These are phyloP conservation scores for Margarornis squamiger DNA, from an alignment of 2,797 vertebrate genomes.

Conservation along the genomic window DNA sequence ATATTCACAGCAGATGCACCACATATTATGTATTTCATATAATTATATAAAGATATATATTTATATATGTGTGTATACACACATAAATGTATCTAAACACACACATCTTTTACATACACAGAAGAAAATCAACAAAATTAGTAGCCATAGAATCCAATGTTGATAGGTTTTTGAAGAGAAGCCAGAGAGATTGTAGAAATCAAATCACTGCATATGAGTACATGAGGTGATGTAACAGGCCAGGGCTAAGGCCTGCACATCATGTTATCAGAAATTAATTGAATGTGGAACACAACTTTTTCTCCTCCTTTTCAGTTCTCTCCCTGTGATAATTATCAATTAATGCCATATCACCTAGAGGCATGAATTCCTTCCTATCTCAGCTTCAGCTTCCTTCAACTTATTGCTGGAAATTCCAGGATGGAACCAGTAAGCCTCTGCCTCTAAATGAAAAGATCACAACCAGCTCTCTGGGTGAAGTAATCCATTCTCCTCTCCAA, in stretches of 20 bases:
- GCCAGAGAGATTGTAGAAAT: not conserved
- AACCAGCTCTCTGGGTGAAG: not conserved
- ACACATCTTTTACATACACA: not conserved
- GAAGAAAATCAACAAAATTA: not conserved
- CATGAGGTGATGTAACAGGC: not conserved
- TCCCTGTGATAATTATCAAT: not conserved
- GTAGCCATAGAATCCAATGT: not conserved
- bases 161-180: not conserved
- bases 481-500: not conserved
- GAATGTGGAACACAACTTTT: not conserved
- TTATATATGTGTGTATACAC: not conserved
- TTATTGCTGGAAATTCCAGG: not conserved
- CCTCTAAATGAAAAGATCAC: not conserved
- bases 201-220: not conserved
- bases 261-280: not conserved
- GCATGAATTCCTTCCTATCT: not conserved
- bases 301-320: not conserved
- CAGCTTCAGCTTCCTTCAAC: not conserved
- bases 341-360: not conserved
- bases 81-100: not conserved
- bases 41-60: not conserved
- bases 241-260: not conserved
- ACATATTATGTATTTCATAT: rapidly evolving
- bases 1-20: not conserved
- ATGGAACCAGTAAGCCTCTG: not conserved